Evolutionary conservation across 2,888 invertebrate species (phyloP).

Genomic region (Lamellibrachia columna): DNA sequence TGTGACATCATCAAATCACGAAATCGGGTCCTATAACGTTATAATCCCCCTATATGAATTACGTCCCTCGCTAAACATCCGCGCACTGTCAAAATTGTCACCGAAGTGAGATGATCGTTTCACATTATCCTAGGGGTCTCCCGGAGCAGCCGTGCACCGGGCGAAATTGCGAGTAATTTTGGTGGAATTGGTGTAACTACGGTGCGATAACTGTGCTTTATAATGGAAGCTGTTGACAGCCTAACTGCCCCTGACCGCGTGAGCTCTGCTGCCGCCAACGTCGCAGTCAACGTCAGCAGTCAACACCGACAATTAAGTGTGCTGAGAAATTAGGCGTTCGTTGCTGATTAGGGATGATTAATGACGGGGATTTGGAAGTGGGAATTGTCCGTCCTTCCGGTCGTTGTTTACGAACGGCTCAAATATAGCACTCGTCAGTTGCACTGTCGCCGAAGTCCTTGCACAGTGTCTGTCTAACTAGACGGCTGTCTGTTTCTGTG

Average conservation of each 20-base stretch:
- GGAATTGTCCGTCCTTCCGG: neutral
- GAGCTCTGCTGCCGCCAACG: neutral
- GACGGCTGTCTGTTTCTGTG: neutral
- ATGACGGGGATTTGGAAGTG: neutral
- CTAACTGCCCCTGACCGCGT: neutral
- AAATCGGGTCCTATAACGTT: neutral
- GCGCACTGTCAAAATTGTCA: neutral
- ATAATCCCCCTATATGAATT: neutral
- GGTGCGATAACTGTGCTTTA: neutral
- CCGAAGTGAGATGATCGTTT: neutral
- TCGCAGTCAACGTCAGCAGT: neutral
- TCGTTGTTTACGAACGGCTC: neutral
- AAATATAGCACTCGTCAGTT: neutral
- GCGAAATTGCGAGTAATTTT: constrained; percentile 1
- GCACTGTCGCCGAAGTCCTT: neutral
- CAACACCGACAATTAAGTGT: neutral
- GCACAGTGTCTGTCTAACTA: neutral
- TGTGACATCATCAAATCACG: neutral
- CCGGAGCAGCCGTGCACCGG: neutral
- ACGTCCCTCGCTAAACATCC: neutral
- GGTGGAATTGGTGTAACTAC: neutral
- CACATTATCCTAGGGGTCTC: neutral
- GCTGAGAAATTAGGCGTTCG: neutral
- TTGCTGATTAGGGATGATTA: neutral
- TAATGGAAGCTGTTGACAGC: neutral